Evolutionary conservation across 2,888 invertebrate species (phyloP), one percentile per base, ranked within the genome.

Genomic region (Trichogramma evanescens): DNA sequence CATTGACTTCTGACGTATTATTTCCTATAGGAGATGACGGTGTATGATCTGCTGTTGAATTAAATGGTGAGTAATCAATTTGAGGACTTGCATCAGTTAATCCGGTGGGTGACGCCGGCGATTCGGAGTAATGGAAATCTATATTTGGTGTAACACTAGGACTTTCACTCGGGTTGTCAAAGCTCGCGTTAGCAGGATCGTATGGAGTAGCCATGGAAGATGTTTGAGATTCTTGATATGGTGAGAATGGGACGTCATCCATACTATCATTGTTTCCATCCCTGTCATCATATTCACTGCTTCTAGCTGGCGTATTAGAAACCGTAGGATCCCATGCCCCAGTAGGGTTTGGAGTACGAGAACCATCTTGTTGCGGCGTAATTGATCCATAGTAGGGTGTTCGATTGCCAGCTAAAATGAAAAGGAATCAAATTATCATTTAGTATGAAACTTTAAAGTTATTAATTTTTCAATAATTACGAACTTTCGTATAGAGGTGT

Each of bases 401-500:
- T 64, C 93, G 85, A 41, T 84, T 84, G 56, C 92, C 91, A 56
- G 85, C 82, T 60, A 43, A 65, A 57, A 54, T 53, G 41, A 42
- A 40, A 45, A 3, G 40, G 4, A 50, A 50, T 49, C 43, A 56
- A 56, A 49, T 42, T 13, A 42, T 43, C 4, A 10, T 38, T 45
- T 46, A 54, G n/a, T 45, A 5, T 6, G 10, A 45, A 9, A 53
- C 5, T n/a, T n/a, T 13, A 13, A 13, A 13, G 13, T 13, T 13
- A 13, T 13, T 13, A 13, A 13, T 13, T 13, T 13, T 4, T 44
- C 40, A 3, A 51, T 56, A 56, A 45, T 44, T 39, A 67, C 69
- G 66, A 66, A 72, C 72, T 67, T 68, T 89, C 90, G 83, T 92
- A 91, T 79, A 89, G 85, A 3, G 93, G 93, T 38, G 93, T 93